Evolutionary conservation across 1,140 invertebrate genomes (phyloP).

Genomic region (Thereuonema tuberculata): DNA sequence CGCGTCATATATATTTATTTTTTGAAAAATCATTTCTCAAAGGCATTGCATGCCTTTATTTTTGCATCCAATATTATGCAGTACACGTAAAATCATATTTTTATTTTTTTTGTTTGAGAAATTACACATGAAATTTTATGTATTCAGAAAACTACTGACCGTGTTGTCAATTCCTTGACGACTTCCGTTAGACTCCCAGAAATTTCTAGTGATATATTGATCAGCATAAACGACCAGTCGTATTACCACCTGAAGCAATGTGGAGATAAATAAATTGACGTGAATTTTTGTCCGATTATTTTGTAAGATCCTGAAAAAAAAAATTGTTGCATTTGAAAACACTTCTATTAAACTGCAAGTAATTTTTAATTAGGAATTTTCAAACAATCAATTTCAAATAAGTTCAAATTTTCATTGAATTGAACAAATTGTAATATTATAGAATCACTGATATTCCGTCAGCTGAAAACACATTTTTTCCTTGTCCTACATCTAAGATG

Average conservation of each 20-base stretch:
- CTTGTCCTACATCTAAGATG: no score
- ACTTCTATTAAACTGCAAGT: no score
- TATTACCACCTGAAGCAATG: conserved; percentile 37
- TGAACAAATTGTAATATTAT: no score
- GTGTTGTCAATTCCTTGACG: not conserved
- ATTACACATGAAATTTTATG: not conserved
- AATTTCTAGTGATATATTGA: conserved; percentile 21
- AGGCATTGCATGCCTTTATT: not conserved
- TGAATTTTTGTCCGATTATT: conserved; percentile 41
- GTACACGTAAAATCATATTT: not conserved
- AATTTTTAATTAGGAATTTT: no score
- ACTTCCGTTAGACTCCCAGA: not conserved
- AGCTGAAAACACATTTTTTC: no score
- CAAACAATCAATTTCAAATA: no score
- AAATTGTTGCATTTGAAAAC: no score
- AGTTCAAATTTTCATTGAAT: no score
- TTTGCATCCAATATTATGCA: not conserved
- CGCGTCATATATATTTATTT: not conserved
- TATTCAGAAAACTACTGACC: no score
- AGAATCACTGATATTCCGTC: no score
- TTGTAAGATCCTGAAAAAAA: conserved; percentile 31
- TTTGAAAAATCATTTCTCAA: not conserved
- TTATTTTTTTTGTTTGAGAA: not conserved
- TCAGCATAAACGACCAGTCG: conserved; percentile 40
- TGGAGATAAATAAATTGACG: conserved; percentile 39